Evolutionary conservation across 1,140 invertebrate genomes (phyloP), one percentile per base, ranked within the genome.

Genomic region (Eueides isabella): DNA sequence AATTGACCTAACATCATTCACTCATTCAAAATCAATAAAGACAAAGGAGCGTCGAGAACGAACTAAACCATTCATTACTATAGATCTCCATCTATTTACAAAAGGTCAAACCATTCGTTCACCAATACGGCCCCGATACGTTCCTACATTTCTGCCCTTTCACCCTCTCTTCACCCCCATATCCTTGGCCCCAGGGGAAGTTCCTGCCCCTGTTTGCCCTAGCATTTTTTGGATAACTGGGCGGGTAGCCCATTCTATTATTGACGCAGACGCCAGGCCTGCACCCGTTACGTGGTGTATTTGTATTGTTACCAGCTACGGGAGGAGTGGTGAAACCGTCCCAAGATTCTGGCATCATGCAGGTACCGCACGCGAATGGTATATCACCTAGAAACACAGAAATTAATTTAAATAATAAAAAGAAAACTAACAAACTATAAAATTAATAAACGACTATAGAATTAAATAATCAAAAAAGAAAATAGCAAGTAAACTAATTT

Each of bases 101-200:
- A 55, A 26, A 6, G 2, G 48, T 55, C 48, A 26, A 55, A 55
- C 19, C 26, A 63, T 63, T 30, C 61, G 19, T 19, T 63, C 61
- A 92, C 90, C 90, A 92, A 76, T 92, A 92, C 16, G 89, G 90
- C 9, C 82, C 75, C 0, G 84, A 83, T 5, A 82, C 88, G 67
- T 86, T 92, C 71, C 90, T 81, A 68, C 84, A 88, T 41, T 89
- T 69, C 66, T 89, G 88, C 0, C 86, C 88, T 66, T 89, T 91
- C 48, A 82, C 87, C 14, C 86, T 81, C 4, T 89, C 88, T 29
- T 91, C 88, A 1, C 75, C 67, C 4, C 71, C 83, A 19, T 81
- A 82, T 0, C 82, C 83, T n/a, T 82, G 82, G 4, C 85, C 85
- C 90, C 88, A 92, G 5, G 88, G 88, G 5, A 84, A 75, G 73